phyloP scores from a whole-genome alignment of 1,140 invertebrate genomes.

The Amphibalanus amphitrite region DNA sequence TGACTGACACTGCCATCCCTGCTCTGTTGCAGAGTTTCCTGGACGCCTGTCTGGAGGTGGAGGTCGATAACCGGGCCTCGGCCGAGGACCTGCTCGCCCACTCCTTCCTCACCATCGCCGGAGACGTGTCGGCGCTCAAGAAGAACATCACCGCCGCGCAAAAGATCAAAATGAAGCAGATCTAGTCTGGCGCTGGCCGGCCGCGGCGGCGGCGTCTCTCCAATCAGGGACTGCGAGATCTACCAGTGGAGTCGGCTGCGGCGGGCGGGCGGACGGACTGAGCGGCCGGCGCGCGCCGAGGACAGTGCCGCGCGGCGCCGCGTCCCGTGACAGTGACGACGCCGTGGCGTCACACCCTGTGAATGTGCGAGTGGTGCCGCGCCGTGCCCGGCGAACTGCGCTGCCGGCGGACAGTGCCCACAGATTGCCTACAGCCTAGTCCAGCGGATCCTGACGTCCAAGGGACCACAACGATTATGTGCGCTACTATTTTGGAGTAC shows the following conservation, averaged over 20 bases:
- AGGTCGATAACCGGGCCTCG: slow-evolving; percentile 79
- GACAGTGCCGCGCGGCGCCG: no score
- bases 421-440: neutral
- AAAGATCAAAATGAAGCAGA: slow-evolving; percentile 1
- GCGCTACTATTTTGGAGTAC: neutral
- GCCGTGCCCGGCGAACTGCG: no score
- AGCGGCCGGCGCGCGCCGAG: no score
- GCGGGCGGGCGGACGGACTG: no score
- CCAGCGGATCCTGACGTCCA: neutral
- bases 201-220: no score
- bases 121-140: neutral
- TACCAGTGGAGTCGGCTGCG: no score
- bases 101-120: neutral
- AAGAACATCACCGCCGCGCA: slow-evolving; percentile 5
- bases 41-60: slow-evolving; percentile 94
- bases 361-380: no score
- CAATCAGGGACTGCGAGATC: no score
- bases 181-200: neutral
- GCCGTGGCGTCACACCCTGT: no score
- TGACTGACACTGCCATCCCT: neutral
- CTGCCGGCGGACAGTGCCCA: no score
- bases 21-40: slow-evolving; percentile 68
- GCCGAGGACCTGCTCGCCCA: slow-evolving; percentile 59
- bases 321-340: no score
- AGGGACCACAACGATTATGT: neutral